phyloP scores from a whole-genome alignment of 2,888 invertebrate species.

The Ypsolopha scabrella region DNA sequence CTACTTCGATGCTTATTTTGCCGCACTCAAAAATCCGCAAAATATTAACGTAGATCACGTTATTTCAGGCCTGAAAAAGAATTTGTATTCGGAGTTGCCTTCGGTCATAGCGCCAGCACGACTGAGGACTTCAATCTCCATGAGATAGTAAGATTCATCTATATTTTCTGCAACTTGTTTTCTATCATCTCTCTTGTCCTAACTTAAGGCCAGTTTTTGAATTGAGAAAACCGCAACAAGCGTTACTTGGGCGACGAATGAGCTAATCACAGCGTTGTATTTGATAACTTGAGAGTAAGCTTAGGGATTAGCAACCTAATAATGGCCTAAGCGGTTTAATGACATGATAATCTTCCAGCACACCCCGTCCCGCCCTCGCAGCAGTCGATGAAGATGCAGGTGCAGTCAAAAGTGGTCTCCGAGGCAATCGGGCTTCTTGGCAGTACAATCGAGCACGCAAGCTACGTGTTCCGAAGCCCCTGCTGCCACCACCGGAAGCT shows the following conservation, averaged over 20 bases:
- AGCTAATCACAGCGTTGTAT: too few relatives aligned
- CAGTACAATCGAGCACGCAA: slow-evolving; percentile 52
- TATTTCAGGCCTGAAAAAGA: slow-evolving; percentile 48
- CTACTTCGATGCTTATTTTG: too few relatives aligned
- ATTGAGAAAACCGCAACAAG: too few relatives aligned
- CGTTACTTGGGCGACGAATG: too few relatives aligned
- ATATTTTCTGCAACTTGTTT: too few relatives aligned
- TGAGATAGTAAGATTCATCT: slow-evolving; percentile 37
- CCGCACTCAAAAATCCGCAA: too few relatives aligned
- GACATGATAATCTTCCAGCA: slow-evolving; percentile 21
- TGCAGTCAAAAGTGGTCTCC: slow-evolving; percentile 27
- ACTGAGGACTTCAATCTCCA: slow-evolving; percentile 38
- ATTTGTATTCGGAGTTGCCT: slow-evolving; percentile 39
- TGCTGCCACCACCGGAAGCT: slow-evolving; percentile 35
- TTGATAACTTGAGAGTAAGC: too few relatives aligned
- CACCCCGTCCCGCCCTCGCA: slow-evolving; percentile 36
- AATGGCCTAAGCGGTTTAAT: neutral
- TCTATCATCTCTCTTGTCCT: too few relatives aligned
- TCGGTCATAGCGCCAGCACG: slow-evolving; percentile 56
- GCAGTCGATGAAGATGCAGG: slow-evolving; percentile 34
- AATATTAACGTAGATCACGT: neutral
- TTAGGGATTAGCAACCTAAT: neutral
- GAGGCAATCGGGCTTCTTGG: slow-evolving; percentile 45
- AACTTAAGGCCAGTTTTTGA: too few relatives aligned
- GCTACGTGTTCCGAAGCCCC: slow-evolving; percentile 34